Percentiles rank a stretch among this genome's conserved stretches.
Evolutionary conservation across 2,113 vertebrate species (phyloP).

Genomic region (Hystrix cristata): DNA sequence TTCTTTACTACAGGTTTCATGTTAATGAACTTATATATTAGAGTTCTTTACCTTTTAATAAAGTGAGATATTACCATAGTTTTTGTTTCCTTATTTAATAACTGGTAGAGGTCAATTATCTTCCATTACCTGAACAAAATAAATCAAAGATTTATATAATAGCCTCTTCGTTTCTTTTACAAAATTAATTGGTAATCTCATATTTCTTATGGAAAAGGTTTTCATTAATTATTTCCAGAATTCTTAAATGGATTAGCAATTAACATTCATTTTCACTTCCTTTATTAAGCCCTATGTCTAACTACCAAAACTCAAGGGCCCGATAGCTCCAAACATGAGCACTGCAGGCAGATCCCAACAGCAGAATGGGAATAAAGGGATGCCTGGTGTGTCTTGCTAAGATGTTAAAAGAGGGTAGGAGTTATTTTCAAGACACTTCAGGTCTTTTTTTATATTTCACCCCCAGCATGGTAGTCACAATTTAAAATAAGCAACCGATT

Average conservation of each 20-base stretch:
- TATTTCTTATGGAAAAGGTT: conserved; percentile 50
- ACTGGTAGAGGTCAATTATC: background rate
- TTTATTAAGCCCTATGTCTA: background rate
- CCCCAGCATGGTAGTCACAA: background rate
- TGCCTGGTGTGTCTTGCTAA: background rate
- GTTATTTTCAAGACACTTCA: background rate
- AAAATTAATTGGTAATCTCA: conserved; percentile 51
- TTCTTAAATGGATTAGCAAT: conserved; percentile 11
- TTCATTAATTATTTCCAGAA: conserved; percentile 60
- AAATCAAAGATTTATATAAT: background rate
- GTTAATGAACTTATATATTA: background rate
- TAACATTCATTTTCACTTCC: conserved; percentile 57
- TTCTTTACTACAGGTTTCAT: background rate
- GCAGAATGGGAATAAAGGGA: fast-evolving
- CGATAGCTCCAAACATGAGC: background rate
- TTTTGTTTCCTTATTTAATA: background rate
- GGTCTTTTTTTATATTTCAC: conserved; percentile 20
- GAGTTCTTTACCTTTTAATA: background rate
- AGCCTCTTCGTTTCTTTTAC: background rate
- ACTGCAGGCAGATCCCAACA: background rate
- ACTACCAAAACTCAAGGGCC: background rate
- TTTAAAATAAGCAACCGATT: conserved; percentile 14
- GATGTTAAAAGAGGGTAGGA: background rate
- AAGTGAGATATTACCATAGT: background rate
- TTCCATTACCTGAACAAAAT: conserved; percentile 24